Evolutionary conservation across 1,140 invertebrate species (phyloP).

Genomic region (Halictus rubicundus): DNA sequence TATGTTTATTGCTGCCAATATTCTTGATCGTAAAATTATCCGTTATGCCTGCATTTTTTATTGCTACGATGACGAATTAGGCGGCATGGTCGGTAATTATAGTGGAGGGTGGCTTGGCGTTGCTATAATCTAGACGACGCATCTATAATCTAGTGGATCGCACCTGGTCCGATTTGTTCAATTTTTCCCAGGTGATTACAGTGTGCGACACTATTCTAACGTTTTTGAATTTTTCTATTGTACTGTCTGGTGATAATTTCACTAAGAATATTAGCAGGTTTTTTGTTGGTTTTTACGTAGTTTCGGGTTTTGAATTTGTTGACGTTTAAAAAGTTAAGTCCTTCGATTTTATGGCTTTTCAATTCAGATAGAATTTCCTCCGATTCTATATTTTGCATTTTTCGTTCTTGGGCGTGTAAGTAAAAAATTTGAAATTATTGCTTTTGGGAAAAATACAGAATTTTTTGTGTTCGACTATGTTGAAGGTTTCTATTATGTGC

Average conservation of each 20-base stretch:
- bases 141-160: slow-evolving; percentile 40
- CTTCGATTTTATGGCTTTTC: not conserved
- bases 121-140: too few relatives aligned
- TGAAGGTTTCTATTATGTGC: not conserved
- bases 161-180: slow-evolving; percentile 10
- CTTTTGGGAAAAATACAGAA: not conserved
- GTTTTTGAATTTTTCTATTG: not conserved
- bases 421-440: slow-evolving; percentile 30
- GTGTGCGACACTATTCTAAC: slow-evolving; percentile 25
- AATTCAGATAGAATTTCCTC: slow-evolving; percentile 28
- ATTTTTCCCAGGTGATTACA: slow-evolving; percentile 33
- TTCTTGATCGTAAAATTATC: too few relatives aligned
- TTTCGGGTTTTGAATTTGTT: slow-evolving; percentile 15
- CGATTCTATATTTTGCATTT: slow-evolving; percentile 1
- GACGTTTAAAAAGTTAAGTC: slow-evolving; percentile 22
- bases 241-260: slow-evolving; percentile 10
- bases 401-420: slow-evolving; percentile 41
- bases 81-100: too few relatives aligned
- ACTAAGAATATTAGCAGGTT: slow-evolving; percentile 40
- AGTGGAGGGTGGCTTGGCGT: too few relatives aligned
- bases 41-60: too few relatives aligned
- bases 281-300: slow-evolving; percentile 26
- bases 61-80: too few relatives aligned
- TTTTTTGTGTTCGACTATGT: slow-evolving; percentile 3
- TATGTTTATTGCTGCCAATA: too few relatives aligned